These are phyloP conservation scores for Callospermophilus lateralis DNA, from an alignment of 2,113 vertebrate genomes.

Conservation along the genomic window DNA sequence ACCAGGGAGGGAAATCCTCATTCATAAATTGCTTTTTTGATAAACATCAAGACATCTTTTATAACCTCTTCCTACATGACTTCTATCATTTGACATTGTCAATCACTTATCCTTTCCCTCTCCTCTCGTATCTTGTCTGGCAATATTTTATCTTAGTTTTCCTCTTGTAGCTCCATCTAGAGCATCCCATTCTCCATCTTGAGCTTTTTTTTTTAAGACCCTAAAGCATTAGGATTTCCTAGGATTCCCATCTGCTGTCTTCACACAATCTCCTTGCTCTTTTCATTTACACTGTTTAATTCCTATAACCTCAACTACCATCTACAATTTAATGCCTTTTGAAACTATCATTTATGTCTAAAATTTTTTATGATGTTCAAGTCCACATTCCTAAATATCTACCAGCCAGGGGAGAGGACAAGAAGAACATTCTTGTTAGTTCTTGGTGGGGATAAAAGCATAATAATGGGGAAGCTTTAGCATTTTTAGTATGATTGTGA, in stretches of 20 bases:
- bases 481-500: not conserved
- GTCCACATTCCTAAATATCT: not conserved
- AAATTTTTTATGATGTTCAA: not conserved
- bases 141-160: not conserved
- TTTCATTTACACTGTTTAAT: slow-evolving; percentile 14
- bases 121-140: not conserved
- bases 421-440: not conserved
- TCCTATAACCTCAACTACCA: not conserved
- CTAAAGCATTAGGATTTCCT: not conserved
- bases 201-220: not conserved
- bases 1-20: not conserved
- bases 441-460: slow-evolving; percentile 1
- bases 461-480: not conserved
- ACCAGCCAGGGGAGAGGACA: not conserved
- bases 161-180: not conserved
- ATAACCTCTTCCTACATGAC: not conserved
- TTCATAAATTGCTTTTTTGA: slow-evolving; percentile 14
- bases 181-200: not conserved
- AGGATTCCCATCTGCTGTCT: not conserved
- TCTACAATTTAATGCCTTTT: not conserved
- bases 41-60: not conserved
- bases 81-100: not conserved
- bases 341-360: not conserved
- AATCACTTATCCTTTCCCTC: not conserved
- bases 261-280: slow-evolving; percentile 4